Evolutionary conservation across 1,140 invertebrate species (phyloP), one percentile per base, ranked within the genome.

Genomic region (Nixonia krombeini): DNA sequence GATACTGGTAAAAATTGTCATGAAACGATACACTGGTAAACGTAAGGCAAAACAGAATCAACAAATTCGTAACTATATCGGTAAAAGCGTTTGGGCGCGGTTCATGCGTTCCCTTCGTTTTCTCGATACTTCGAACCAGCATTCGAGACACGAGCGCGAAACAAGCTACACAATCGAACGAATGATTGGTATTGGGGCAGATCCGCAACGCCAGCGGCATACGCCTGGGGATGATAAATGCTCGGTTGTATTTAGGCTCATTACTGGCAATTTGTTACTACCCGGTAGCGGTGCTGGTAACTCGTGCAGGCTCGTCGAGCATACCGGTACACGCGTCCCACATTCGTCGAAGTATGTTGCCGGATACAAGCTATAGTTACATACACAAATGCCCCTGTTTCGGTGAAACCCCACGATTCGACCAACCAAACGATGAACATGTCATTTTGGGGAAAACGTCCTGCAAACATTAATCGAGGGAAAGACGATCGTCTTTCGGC

Each of bases 211-310:
- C 58, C 62, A 50, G 38, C 45, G 51, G 31, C 51, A 61, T 16
- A 62, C 52, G 58, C 50, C 42, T 31, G 52, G 28, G 26, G 52
- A 73, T 75, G 71, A 76, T 75, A 76, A 76, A 76, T 76, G 65
- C 50, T 57, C 37, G 42, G 28, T 35, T 29, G 62, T 70, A 70
- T 73, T 76, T 73, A 69, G 64, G 50, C 74, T 75, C 73, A 66
- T 76, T 75, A 73, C 71, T 29, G 49, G 64, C 65, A 64, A 73
- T 76, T 75, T 72, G 68, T 76, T 76, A 73, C 53, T 61, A 26
- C 29, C 37, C n/a, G 8, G 13, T 62, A 44, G 8, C 10, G 21
- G 15, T 46, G 4, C 23, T 25, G n/a, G n/a, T 33, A 26, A 21
- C 40, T 28, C 40, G 10, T 28, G 12, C 26, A 45, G 5, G 6